phyloP scores from a whole-genome alignment of 2,888 invertebrate genomes.

The Microplitis deprimator region DNA sequence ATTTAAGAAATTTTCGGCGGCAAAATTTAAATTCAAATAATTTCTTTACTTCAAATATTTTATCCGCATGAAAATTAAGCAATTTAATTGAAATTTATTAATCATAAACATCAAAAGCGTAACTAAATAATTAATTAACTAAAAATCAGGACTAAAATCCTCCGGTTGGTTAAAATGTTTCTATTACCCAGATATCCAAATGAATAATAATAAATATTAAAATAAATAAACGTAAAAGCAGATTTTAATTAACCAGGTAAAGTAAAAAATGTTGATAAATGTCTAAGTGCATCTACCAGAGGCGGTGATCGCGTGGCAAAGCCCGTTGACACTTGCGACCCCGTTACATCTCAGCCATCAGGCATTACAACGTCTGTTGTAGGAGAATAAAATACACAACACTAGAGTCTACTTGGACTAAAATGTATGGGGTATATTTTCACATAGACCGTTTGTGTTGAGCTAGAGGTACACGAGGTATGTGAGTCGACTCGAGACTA shows the following conservation, averaged over 20 bases:
- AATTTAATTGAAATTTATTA: too few relatives aligned
- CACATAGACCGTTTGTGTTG: not conserved
- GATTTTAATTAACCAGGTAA: conserved; percentile 19
- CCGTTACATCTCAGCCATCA: conserved; percentile 37
- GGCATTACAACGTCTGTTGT: conserved; percentile 24
- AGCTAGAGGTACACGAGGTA: not conserved
- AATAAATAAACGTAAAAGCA: not conserved
- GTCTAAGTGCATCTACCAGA: conserved; percentile 19
- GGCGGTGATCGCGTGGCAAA: conserved; percentile 36
- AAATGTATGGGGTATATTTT: not conserved
- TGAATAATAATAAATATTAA: not conserved
- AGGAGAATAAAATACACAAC: not conserved
- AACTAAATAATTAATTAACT: too few relatives aligned
- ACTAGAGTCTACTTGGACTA: conserved; percentile 8
- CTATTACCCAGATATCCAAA: not conserved
- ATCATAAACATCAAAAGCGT: too few relatives aligned
- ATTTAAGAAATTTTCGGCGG: too few relatives aligned
- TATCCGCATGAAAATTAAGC: too few relatives aligned
- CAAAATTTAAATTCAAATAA: too few relatives aligned
- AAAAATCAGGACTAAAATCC: too few relatives aligned
- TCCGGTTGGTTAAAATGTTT: too few relatives aligned
- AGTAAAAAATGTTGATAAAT: not conserved
- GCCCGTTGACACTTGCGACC: conserved; percentile 43
- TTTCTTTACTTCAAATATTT: too few relatives aligned
- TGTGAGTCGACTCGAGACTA: not conserved